Evolutionary conservation across 2,797 vertebrate genomes (phyloP).

Genomic region (Cynopterus sphinx): DNA sequence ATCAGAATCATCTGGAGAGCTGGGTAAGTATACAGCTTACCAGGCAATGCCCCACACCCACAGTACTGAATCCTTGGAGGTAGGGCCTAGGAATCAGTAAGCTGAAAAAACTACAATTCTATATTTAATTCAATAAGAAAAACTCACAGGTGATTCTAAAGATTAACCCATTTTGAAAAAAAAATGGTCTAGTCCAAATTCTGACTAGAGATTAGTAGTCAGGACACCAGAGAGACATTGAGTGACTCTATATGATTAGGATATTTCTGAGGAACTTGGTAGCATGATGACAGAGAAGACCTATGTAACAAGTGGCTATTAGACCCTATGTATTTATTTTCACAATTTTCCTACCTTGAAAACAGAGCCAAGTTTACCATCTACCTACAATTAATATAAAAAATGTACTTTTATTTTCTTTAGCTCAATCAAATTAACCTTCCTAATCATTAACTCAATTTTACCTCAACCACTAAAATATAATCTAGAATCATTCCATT

Average conservation of each 20-base stretch:
- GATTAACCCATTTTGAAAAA: conserved; percentile 37
- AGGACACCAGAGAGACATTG: not conserved
- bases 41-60: not conserved
- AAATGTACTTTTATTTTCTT: conserved; percentile 26
- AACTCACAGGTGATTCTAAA: not conserved
- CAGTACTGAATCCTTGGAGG: not conserved
- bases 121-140: conserved; percentile 4
- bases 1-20: not conserved
- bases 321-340: not conserved
- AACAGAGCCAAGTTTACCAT: not conserved
- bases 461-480: conserved; percentile 2
- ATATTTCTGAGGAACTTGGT: not conserved
- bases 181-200: not conserved
- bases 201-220: not conserved
- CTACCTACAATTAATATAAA: conserved; percentile 1
- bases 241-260: not conserved
- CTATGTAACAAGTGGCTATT: not conserved
- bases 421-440: conserved; percentile 2
- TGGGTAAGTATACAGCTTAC: not conserved
- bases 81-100: not conserved
- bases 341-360: not conserved
- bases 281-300: not conserved
- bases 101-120: not conserved
- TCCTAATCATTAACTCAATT: not conserved
- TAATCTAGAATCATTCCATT: not conserved